phyloP scores from a whole-genome alignment of 1,140 invertebrate species.

The Formica exsecta region DNA sequence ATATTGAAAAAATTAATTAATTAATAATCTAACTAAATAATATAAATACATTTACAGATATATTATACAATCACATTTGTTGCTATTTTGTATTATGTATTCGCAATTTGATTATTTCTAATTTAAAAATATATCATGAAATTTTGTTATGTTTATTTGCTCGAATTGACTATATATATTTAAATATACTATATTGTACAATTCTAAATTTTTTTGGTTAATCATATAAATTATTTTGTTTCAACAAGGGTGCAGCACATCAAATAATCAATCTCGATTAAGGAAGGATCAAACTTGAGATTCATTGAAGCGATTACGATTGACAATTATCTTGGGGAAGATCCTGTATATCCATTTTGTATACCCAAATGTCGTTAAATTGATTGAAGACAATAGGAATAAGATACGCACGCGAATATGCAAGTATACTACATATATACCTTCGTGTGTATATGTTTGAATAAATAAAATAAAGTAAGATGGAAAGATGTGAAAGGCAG shows the following conservation, averaged over 20 bases:
- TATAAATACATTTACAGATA: too few species aligned
- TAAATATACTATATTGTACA: too few species aligned
- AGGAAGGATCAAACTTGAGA: neutral
- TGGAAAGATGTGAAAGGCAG: conserved; percentile 60
- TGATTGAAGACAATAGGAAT: neutral
- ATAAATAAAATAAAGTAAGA: conserved; percentile 28
- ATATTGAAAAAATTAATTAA: too few species aligned
- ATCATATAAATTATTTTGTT: conserved; percentile 11
- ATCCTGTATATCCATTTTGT: neutral
- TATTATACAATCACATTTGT: too few species aligned
- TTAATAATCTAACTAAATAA: too few species aligned
- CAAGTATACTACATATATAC: neutral
- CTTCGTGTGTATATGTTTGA: neutral
- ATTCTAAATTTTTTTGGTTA: neutral
- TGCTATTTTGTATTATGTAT: neutral
- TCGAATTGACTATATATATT: neutral
- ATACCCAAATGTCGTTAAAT: neutral
- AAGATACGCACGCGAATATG: neutral
- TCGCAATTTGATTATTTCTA: neutral
- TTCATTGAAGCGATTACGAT: neutral
- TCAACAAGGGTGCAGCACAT: neutral
- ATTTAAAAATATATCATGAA: neutral
- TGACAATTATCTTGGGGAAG: neutral
- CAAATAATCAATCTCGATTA: neutral
- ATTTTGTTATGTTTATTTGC: neutral